phyloP scores from a whole-genome alignment of 2,113 vertebrate species.

The Odontesthes bonariensis region DNA sequence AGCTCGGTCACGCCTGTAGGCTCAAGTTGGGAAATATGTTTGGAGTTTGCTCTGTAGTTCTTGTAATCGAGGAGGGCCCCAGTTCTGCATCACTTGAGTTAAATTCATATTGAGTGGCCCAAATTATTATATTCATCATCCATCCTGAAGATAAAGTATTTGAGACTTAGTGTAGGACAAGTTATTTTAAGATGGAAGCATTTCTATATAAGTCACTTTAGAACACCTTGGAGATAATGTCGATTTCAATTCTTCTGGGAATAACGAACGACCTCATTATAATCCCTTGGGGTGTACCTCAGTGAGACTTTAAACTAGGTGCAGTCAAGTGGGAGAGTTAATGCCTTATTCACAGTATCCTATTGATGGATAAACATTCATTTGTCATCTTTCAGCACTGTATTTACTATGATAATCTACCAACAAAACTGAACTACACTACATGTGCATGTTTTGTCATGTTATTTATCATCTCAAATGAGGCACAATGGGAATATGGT shows the following conservation, averaged over 20 bases:
- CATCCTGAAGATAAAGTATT: constrained; percentile 54
- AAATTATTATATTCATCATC: constrained; percentile 71
- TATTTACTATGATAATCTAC: constrained; percentile 12
- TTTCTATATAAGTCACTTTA: constrained; percentile 67
- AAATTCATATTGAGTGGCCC: constrained; percentile 67
- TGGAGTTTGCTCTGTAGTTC: constrained; percentile 48
- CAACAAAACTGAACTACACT: neutral
- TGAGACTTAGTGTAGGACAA: constrained; percentile 46
- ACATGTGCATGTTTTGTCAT: neutral
- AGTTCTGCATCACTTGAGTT: constrained; percentile 58
- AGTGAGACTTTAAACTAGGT: constrained; percentile 57
- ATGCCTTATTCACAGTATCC: constrained; percentile 16
- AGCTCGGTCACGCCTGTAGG: constrained; percentile 58
- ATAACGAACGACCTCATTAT: constrained; percentile 68
- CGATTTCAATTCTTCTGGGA: constrained; percentile 66
- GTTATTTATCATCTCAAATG: constrained; percentile 12
- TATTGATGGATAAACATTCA: constrained; percentile 8
- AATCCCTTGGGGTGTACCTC: constrained; percentile 49
- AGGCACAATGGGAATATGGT: constrained; percentile 6
- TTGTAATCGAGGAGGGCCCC: constrained; percentile 65
- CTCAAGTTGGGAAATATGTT: constrained; percentile 59
- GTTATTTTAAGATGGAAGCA: constrained; percentile 70
- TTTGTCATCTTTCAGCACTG: constrained; percentile 5
- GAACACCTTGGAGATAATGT: constrained; percentile 69
- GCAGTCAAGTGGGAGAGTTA: constrained; percentile 27